Base-by-base conservation (phyloP, 2,888 invertebrate genomes). In the Oeneis ivallda region DNA sequence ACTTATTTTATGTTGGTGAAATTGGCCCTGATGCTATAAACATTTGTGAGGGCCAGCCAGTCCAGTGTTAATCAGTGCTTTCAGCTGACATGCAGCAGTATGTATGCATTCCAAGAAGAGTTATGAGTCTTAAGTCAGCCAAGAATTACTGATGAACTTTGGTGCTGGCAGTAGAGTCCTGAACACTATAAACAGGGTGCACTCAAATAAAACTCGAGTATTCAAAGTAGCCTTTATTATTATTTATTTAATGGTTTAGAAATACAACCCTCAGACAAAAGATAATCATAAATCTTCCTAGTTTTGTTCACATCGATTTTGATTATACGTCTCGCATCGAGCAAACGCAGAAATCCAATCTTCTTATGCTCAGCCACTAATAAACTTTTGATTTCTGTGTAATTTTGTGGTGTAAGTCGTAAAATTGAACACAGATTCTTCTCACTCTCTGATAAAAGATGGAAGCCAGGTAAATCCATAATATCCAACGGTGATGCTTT, bases 281-380 rank as follows among this genome's bases (percentile, higher is more conserved):
- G 89, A 83, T 95, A 94, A 89, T 96, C 96, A 89, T 95, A 96
- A 76, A 98, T 94, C 84, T 96, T 96, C 70, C 98, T 93, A 0
- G 98, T 98, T 84, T 96, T 96, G 84, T 98, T 98, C 2, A 98
- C 98, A 91, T 98, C 98, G 74, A 98, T 98, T 86, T 98, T 98
- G 47, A 98, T 93, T 53, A 98, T 92, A 52, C 93, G 93, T 61
- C 98, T 92, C 0, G 98, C 98, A 79, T 97, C 96, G 1, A 96
- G 94, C 69, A 98, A 87, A 69, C 95, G 93, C 7, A 98, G 86
- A 66, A 93, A 94, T 0, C 96, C 96, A 67, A 93, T 87, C 82
- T 96, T 97, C 68, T 94, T 93, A 83, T 96, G 96, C 81, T 98
- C 98, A 0, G 93, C 82, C 43, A 96, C 93, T 7, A 98, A 85